Base-by-base conservation (phyloP, 2,113 vertebrate species). In the Macroglossus sobrinus region DNA sequence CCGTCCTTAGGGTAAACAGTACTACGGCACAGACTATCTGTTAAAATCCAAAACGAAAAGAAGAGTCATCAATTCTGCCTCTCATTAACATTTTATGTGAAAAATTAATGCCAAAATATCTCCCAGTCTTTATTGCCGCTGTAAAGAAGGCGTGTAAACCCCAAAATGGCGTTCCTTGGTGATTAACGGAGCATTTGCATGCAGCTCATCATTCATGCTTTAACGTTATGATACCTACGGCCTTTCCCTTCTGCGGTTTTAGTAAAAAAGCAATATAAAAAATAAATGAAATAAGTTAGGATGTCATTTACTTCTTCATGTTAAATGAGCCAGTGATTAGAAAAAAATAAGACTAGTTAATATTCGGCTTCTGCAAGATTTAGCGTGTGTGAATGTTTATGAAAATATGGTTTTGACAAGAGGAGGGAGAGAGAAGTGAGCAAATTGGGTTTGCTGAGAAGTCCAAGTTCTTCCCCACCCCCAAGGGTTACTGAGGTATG, bases 321-420 rank as follows among this genome's bases (percentile, higher is more conserved):
- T 91, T 96, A 94, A 95, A 92, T 95, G 92, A 96, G 61, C 68
- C 87, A 86, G 53, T 95, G 94, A 95, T 97, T 86, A 94, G 59
- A 93, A 96, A 96, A 76, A 91, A 97, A 47, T 71, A 92, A 93
- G 87, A 78, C 59, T 68, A 76, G 38, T 75, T 92, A 93, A 82
- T 93, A 97, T 82, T 93, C 80, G 38, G 21, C 22, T 93, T 24
- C 55, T 78, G 72, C 19, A 86, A 87, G 72, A 94, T 80, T 74
- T 82, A 92, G 63, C 88, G 61, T 61, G 14, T 47, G 24, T 26
- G 43, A 45, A 45, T 82, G 47, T 66, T 88, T 81, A 63, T 64
- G 35, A 82, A 95, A 96, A 88, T 45, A 71, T 4, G 18, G 71
- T 55, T 88, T 71, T 74, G 89, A 79, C 7, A 89, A 89, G 63